A percentile compares a stretch with the other conserved stretches of the same genome.
Evolutionary conservation across 2,113 vertebrate genomes (phyloP).

Genomic region (Cacatua alba): DNA sequence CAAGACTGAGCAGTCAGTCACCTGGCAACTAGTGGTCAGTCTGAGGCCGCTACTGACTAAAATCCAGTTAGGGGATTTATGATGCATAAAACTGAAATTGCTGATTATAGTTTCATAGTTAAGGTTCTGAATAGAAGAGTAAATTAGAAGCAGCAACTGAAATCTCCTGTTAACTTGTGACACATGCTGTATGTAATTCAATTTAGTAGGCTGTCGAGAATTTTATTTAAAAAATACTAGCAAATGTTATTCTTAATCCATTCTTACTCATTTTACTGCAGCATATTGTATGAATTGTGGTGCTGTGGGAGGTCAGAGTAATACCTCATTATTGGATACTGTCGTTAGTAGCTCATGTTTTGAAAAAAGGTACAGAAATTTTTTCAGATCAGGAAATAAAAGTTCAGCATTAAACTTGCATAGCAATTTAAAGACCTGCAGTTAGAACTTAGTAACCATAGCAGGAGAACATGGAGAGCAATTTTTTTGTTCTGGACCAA

Average conservation of each 20-base stretch:
- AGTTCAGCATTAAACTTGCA: background rate
- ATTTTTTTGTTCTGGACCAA: background rate
- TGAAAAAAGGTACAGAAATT: background rate
- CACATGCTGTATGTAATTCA: background rate
- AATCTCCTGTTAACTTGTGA: background rate
- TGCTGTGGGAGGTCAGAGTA: background rate
- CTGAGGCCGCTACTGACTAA: background rate
- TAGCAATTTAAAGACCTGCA: background rate
- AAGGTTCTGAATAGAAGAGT: background rate
- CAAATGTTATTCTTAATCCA: background rate
- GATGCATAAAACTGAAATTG: background rate
- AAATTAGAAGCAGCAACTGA: background rate
- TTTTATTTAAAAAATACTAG: background rate
- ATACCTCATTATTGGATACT: background rate
- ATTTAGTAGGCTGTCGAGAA: background rate
- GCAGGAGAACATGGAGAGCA: background rate
- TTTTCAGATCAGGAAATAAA: background rate
- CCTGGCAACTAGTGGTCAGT: background rate
- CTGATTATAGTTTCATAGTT: background rate
- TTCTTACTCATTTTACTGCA: background rate
- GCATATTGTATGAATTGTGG: background rate
- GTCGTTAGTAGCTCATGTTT: background rate
- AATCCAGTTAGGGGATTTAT: background rate
- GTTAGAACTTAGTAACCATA: background rate
- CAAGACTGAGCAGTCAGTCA: background rate